Evolutionary conservation across 2,888 invertebrate species (phyloP), one percentile per base, ranked within the genome.

Genomic region (Ferdinandea cuprea): DNA sequence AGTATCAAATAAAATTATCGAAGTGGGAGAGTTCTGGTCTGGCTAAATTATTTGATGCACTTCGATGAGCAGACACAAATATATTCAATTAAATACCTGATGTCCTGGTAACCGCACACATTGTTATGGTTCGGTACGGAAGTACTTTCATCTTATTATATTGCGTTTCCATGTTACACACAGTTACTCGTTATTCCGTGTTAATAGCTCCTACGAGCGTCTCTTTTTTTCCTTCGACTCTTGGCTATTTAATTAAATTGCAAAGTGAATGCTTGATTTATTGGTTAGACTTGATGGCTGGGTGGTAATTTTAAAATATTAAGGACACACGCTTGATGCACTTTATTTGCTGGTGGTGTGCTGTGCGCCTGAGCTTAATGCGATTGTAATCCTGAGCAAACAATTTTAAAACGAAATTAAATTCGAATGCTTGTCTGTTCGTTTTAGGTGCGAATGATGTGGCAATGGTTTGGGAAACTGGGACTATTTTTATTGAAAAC

Each of bases 101-200:
- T 79, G 30, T 73, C 79, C 72, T 61, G 65, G 79, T 50, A 72
- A 78, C 78, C 71, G 58, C 77, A 71, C 77, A 71, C 21, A 58
- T 15, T 44, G 56, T 44, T 35, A 30, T 40, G 15, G 25, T 19
- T n/a, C n/a, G n/a, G n/a, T n/a, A n/a, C n/a, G 28, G 56, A 7
- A 56, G 6, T 28, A 21, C 21, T 50, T 25, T 32, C n/a, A 25
- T 66, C 44, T 44, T 35, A 21, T 71, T 35, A 48, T 56, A 48
- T 56, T 28, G 69, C 25, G 58, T 69, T 58, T 32, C 37, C 37
- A 21, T 58, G 58, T 30, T 35, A 25, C 15, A 11, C 30, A 28
- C 11, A 42, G 59, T 66, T 56, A 65, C 25, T 25, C 25, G 25
- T 25, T 25, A 74, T 42, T 48, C n/a, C 58, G 44, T 46, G 42